phyloP scores from a whole-genome alignment of 2,888 invertebrate genomes.

The Eutolmus rufibarbis region DNA sequence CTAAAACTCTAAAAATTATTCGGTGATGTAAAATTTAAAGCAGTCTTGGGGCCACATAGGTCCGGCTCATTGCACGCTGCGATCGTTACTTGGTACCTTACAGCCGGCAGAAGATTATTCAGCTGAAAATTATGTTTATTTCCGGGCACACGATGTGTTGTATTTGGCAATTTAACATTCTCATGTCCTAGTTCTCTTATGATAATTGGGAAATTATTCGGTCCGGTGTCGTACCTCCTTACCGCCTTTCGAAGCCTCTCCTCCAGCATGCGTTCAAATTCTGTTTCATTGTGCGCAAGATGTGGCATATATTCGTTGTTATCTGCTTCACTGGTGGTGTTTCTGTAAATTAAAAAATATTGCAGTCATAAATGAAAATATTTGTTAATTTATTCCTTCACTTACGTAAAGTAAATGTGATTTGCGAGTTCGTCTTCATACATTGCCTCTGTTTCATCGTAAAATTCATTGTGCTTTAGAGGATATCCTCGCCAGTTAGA shows the following conservation, averaged over 20 bases:
- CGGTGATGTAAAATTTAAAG: neutral
- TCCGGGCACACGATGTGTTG: constrained; percentile 48
- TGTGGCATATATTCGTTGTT: neutral
- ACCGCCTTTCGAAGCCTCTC: constrained; percentile 47
- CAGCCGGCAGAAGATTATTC: constrained; percentile 49
- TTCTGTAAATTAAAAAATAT: neutral
- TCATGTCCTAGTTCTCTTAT: neutral
- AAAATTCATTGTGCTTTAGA: constrained; percentile 55
- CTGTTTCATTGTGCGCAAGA: neutral
- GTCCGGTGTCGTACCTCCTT: constrained; percentile 52
- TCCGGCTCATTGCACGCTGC: constrained; percentile 54
- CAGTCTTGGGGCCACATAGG: neutral
- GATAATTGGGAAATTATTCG: constrained; percentile 48
- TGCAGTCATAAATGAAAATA: neutral
- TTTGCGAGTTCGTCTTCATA: constrained; percentile 54
- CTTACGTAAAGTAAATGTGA: constrained; percentile 53
- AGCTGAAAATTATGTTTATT: constrained; percentile 51
- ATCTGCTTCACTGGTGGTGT: neutral
- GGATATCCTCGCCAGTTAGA: constrained; percentile 52
- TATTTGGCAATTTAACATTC: neutral
- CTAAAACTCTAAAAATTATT: neutral
- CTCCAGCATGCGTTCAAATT: neutral
- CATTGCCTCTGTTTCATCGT: constrained; percentile 52
- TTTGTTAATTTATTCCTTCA: neutral
- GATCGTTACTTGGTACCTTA: constrained; percentile 54